Evolutionary conservation across 1,140 invertebrate genomes (phyloP).

Genomic region (Portunus trituberculatus): DNA sequence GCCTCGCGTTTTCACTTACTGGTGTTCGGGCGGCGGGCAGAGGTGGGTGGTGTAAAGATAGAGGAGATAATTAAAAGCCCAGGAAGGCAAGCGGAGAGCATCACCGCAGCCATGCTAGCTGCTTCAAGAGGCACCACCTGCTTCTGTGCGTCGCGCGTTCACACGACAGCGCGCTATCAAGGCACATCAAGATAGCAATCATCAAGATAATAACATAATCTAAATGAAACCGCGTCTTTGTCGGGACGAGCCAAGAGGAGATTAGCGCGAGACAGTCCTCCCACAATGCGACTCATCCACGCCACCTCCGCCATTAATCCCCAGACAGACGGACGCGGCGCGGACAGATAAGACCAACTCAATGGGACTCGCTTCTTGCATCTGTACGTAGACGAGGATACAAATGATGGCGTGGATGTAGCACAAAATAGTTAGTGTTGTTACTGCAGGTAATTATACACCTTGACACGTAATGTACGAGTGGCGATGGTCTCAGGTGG

Average conservation of each 20-base stretch:
- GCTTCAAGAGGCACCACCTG: neutral
- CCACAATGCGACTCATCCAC: neutral
- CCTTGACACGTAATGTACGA: constrained; percentile 15
- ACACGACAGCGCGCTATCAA: neutral
- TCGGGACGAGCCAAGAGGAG: neutral
- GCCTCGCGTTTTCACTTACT: neutral
- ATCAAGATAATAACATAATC: constrained; percentile 2
- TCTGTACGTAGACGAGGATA: constrained; percentile 16
- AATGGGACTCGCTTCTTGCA: neutral
- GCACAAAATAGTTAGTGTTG: constrained; percentile 44
- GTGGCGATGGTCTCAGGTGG: neutral
- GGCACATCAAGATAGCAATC: neutral
- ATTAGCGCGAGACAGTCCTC: neutral
- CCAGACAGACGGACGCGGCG: neutral
- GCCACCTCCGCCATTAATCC: neutral
- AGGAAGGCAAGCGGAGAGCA: neutral
- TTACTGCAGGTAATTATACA: constrained; percentile 18
- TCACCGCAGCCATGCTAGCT: neutral
- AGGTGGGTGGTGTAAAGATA: constrained; percentile 24
- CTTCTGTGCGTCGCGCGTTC: neutral
- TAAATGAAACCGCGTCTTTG: neutral
- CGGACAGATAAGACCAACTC: neutral
- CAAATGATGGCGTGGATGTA: constrained; percentile 39
- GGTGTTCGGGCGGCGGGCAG: constrained; percentile 13
- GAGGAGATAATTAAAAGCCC: constrained; percentile 17